phyloP scores from a whole-genome alignment of 2,113 vertebrate genomes.

The Gobius niger region DNA sequence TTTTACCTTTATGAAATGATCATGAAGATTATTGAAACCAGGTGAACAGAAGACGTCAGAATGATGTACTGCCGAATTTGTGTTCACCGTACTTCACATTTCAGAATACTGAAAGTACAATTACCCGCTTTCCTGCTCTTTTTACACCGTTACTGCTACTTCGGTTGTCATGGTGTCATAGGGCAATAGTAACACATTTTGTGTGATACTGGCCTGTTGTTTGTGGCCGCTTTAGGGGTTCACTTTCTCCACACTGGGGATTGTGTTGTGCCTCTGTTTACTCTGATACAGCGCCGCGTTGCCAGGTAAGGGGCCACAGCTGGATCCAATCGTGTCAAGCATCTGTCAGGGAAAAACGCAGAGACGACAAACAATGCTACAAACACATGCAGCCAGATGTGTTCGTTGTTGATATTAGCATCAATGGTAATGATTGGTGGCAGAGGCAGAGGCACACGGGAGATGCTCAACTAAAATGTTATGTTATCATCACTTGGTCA shows the following conservation, averaged over 20 bases:
- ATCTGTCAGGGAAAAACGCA: constrained; percentile 25
- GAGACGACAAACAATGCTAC: constrained; percentile 12
- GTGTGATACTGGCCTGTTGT: neutral
- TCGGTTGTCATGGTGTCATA: neutral
- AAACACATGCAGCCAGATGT: constrained; percentile 37
- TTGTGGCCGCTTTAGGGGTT: neutral
- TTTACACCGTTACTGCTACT: neutral
- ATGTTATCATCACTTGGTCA: too few relatives aligned
- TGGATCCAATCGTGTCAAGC: constrained; percentile 24
- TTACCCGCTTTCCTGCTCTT: too few relatives aligned
- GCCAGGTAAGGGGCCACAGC: constrained; percentile 35
- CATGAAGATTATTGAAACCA: too few relatives aligned
- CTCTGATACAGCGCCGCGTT: constrained; percentile 1
- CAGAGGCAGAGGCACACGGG: too few relatives aligned
- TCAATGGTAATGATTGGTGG: too few relatives aligned
- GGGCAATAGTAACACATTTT: neutral
- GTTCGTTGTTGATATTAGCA: neutral
- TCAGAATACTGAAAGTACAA: too few relatives aligned
- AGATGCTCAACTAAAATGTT: too few relatives aligned
- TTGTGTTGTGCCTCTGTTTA: neutral
- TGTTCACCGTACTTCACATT: too few relatives aligned
- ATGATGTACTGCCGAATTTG: too few relatives aligned
- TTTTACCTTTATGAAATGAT: too few relatives aligned
- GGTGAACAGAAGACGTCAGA: too few relatives aligned
- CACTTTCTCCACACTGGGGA: constrained; percentile 12